These are phyloP conservation scores for Meriones unguiculatus DNA, from an alignment of 2,113 vertebrate genomes.

Conservation along the genomic window DNA sequence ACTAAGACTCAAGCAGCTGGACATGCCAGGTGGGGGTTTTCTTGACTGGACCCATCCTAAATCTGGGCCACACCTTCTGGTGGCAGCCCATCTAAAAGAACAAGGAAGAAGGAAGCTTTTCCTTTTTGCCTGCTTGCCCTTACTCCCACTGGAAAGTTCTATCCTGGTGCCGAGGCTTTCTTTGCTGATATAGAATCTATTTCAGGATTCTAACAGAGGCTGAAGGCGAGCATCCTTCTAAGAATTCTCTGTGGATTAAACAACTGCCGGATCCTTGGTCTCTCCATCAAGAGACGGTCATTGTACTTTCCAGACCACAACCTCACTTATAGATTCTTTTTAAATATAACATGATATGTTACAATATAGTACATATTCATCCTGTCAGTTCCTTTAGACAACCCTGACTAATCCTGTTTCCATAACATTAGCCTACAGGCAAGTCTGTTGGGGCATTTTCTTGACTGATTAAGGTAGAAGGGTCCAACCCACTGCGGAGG, in stretches of 20 bases:
- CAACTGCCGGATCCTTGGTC: not conserved
- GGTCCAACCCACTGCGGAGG: not conserved
- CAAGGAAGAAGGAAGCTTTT: no score
- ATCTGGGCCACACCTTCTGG: no score
- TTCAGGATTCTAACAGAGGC: no score
- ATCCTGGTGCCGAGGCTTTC: no score
- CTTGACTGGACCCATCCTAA: no score
- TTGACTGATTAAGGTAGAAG: not conserved
- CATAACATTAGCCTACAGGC: not conserved
- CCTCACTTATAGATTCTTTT: not conserved
- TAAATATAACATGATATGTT: not conserved
- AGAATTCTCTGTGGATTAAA: not conserved
- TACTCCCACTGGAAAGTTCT: no score
- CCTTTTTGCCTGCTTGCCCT: no score
- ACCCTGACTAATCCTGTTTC: not conserved
- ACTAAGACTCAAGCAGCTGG: no score
- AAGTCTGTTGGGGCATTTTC: not conserved
- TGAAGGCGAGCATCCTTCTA: not conserved
- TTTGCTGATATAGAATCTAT: no score
- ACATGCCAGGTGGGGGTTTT: no score
- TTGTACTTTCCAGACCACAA: not conserved
- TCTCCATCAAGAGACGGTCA: not conserved
- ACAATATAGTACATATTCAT: not conserved
- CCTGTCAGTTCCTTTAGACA: not conserved
- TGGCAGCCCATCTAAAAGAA: no score